phyloP scores from a whole-genome alignment of 30 jellyfish, hydroid and myxozoan species.

The Aurelia sp. region DNA sequence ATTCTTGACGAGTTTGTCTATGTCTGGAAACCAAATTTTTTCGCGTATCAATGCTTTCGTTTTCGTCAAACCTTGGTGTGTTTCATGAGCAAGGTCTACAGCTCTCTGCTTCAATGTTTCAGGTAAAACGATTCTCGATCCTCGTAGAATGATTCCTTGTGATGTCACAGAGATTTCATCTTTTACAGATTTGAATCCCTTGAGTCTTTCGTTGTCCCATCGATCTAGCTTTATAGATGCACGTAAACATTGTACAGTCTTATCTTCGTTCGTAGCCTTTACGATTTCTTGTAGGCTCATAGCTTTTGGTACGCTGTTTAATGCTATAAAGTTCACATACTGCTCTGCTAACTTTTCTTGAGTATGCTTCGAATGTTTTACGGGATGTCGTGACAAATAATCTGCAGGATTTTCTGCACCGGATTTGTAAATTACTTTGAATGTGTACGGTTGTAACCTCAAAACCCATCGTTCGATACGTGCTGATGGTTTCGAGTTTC shows the following conservation, averaged over 20 bases:
- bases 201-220: not conserved
- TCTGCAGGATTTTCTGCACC: constrained; percentile 1
- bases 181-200: not conserved
- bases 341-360: not conserved
- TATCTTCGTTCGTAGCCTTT: constrained; percentile 3
- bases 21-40: constrained; percentile 19
- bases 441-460: not conserved
- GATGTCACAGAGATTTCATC: not conserved
- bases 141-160: not conserved
- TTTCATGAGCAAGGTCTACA: constrained; percentile 22
- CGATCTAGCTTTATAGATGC: constrained; percentile 7
- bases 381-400: not conserved
- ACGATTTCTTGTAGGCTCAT: constrained; percentile 1
- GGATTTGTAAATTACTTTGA: not conserved
- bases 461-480: not conserved
- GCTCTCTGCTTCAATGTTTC: constrained; percentile 1
- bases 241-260: not conserved
- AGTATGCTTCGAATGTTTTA: too few relatives aligned
- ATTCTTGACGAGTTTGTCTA: constrained; percentile 24
- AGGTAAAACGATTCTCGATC: constrained; percentile 10
- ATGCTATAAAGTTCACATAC: not conserved
- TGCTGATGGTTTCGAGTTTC: not conserved
- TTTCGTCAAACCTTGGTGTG: constrained; percentile 22
- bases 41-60: constrained; percentile 12
- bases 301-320: not conserved